These are phyloP conservation scores for Heteronetta atricapilla DNA, from an alignment of 2,113 vertebrate species.

Conservation along the genomic window DNA sequence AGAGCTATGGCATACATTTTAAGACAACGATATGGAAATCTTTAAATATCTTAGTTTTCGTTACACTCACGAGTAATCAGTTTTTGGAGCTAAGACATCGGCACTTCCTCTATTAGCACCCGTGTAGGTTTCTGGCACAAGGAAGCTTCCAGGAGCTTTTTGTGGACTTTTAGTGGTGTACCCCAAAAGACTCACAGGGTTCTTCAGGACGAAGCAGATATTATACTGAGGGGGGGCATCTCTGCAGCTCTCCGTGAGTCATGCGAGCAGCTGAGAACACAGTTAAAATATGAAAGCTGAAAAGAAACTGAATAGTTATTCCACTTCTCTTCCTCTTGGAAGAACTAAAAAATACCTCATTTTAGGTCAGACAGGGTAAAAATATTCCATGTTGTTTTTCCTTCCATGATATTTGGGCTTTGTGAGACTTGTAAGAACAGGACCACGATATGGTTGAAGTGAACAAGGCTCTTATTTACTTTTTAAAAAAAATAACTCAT, in stretches of 20 bases:
- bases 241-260: slow-evolving; percentile 52
- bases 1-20: neutral
- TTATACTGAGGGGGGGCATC: neutral
- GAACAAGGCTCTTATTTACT: slow-evolving; percentile 22
- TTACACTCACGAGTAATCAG: neutral
- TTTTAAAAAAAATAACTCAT: slow-evolving; percentile 19
- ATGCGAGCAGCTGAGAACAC: slow-evolving; percentile 42
- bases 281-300: slow-evolving; percentile 30
- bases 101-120: neutral
- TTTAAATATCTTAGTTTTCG: neutral
- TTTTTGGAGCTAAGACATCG: neutral
- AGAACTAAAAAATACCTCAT: slow-evolving; percentile 46
- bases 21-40: neutral
- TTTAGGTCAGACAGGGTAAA: slow-evolving; percentile 53
- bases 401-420: slow-evolving; percentile 10
- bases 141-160: neutral
- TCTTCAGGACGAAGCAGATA: slow-evolving; percentile 10
- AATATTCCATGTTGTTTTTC: slow-evolving; percentile 47
- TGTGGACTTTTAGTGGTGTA: neutral
- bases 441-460: neutral
- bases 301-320: slow-evolving; percentile 57
- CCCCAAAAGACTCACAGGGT: neutral
- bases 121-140: neutral
- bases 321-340: slow-evolving; percentile 43
- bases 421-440: slow-evolving; percentile 2